phyloP scores from a whole-genome alignment of 2,888 invertebrate species.

The Willowsia nigromaculata region DNA sequence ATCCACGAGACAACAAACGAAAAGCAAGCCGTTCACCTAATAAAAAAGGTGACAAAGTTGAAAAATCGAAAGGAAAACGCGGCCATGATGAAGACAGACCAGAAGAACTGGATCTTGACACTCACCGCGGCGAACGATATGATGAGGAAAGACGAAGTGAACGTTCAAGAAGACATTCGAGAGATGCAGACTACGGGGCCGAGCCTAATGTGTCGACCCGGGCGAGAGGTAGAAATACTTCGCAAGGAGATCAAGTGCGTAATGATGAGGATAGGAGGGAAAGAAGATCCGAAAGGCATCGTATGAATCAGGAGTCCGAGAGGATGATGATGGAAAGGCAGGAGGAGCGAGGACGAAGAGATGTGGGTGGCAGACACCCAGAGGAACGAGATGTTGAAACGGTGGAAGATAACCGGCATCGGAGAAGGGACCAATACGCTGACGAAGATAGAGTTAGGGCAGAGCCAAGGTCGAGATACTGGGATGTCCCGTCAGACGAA shows the following conservation, averaged over 20 bases:
- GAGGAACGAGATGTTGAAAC: neutral
- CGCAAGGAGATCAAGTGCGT: neutral
- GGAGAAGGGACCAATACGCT: neutral
- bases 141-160: neutral
- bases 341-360: neutral
- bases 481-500: slow-evolving; percentile 1
- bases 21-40: neutral
- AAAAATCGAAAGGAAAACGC: neutral
- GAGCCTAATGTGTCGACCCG: neutral
- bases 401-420: neutral
- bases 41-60: neutral
- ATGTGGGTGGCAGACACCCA: neutral
- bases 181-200: neutral
- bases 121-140: neutral
- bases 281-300: neutral
- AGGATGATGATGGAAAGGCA: neutral
- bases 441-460: neutral
- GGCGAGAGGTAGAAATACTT: neutral
- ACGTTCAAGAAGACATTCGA: neutral
- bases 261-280: neutral
- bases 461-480: neutral
- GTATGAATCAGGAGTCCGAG: neutral
- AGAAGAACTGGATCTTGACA: neutral
- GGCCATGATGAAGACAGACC: neutral
- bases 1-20: neutral